Percentiles rank a stretch among this genome's conserved stretches.
Evolutionary conservation across 2,888 invertebrate genomes (phyloP).

Genomic region (Argyresthia goedartella): DNA sequence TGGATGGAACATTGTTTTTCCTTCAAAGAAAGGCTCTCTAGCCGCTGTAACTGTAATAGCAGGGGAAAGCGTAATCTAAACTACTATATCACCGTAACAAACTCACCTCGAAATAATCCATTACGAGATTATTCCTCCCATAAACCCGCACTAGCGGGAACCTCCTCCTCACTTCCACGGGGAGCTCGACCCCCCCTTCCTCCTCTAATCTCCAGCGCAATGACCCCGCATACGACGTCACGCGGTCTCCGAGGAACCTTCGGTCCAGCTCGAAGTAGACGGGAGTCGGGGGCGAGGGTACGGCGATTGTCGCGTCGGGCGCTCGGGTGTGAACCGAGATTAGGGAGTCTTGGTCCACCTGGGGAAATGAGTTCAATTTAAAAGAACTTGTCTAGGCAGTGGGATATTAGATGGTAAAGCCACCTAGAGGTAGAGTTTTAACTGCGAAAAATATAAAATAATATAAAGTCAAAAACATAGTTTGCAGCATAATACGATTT

Average conservation of each 20-base stretch:
- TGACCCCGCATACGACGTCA: conserved; percentile 92
- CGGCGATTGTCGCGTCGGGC: conserved; percentile 44
- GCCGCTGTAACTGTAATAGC: too few species aligned
- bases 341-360: conserved; percentile 53
- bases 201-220: conserved; percentile 83
- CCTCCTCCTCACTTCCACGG: conserved; percentile 66
- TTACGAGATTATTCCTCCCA: conserved; percentile 77
- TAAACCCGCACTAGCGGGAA: conserved; percentile 89
- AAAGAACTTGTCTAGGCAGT: too few species aligned
- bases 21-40: too few species aligned
- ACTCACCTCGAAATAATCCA: conserved; percentile 77
- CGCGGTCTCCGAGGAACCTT: conserved; percentile 85
- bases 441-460: too few species aligned
- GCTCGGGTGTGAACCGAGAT: conserved; percentile 48
- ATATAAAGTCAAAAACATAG: too few species aligned
- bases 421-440: too few species aligned
- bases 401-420: too few species aligned
- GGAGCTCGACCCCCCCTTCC: conserved; percentile 70
- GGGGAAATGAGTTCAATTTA: too few species aligned
- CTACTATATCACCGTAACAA: too few species aligned
- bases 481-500: too few species aligned
- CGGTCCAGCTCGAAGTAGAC: conserved; percentile 87
- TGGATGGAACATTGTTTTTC: too few species aligned
- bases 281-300: conserved; percentile 70
- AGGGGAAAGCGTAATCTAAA: too few species aligned